Evolutionary conservation across 2,113 vertebrate genomes (phyloP).

Genomic region (Rynchops niger): DNA sequence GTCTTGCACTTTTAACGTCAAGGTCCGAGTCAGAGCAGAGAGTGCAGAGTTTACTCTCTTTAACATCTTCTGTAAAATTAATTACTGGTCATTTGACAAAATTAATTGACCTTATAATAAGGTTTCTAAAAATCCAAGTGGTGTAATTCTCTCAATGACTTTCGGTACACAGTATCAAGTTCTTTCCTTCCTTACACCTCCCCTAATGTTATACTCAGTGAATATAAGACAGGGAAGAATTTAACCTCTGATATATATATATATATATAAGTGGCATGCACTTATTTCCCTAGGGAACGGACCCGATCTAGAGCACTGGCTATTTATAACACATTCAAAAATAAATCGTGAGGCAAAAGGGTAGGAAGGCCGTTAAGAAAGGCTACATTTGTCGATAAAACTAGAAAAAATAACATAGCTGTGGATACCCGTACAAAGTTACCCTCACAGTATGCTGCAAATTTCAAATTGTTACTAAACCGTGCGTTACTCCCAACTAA

Average conservation of each 20-base stretch:
- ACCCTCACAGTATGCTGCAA: background rate
- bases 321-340: conserved; percentile 30
- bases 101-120: background rate
- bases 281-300: conserved; percentile 17
- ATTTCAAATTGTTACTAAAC: background rate
- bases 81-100: background rate
- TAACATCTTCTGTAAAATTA: background rate
- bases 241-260: background rate
- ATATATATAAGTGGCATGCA: background rate
- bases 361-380: background rate
- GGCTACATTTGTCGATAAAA: background rate
- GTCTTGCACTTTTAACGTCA: background rate
- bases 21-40: background rate
- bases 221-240: background rate
- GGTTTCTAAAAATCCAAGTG: background rate
- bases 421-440: background rate
- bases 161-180: background rate
- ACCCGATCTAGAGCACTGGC: background rate
- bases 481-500: background rate
- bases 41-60: background rate
- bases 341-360: background rate
- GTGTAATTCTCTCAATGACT: background rate
- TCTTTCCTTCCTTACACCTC: background rate
- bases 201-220: background rate
- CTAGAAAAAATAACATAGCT: background rate